Evolutionary conservation across 2,113 vertebrate species (phyloP), one percentile per base, ranked within the genome.

Genomic region (Heterotis niloticus): DNA sequence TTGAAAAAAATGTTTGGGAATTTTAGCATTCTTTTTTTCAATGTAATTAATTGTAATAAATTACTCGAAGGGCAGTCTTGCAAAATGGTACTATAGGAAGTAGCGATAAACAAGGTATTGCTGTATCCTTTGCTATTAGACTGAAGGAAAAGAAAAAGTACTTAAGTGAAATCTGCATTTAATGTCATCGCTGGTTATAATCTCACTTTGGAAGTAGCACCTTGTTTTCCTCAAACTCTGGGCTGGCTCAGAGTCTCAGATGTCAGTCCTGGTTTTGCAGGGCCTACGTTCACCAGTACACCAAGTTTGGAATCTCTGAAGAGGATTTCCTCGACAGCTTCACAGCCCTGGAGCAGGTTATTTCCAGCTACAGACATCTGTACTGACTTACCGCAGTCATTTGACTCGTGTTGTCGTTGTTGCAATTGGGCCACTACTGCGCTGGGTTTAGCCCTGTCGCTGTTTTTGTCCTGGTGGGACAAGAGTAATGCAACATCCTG

Each of bases 291-390:
- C 96, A 99, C 88, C 98, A 97, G 79, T 99, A 99, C 74, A 90
- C 90, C 13, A 96, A 94, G 81, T 96, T 91, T 82, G 95, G 96
- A 76, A 93, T 98, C 14, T 92, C 96, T 56, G 98, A 99, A 84
- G 97, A 98, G 34, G 94, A 98, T 71, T 99, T 99, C 82, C 89
- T 99, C 57, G 95, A 97, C 87, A 93, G 95, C 84, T 98, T 99
- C 77, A 93, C 95, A 9, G 88, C 92, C 76, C 88, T 98, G 75
- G 96, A 99, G 87, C 98, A 99, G 85, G 90, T 99, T n/a, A 87
- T 98, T 83, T 92, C 95, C 84, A 98, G 96, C 90, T 99, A 99
- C 83, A 81, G 82, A 66, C 92, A 85, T 56, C 20, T 70, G 67
- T 71, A n/a, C n/a, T n/a, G 44, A 57, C 20, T 12, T 23, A 34